Evolutionary conservation across 2,797 vertebrate species (phyloP).

Genomic region (Nannoperca obscura): DNA sequence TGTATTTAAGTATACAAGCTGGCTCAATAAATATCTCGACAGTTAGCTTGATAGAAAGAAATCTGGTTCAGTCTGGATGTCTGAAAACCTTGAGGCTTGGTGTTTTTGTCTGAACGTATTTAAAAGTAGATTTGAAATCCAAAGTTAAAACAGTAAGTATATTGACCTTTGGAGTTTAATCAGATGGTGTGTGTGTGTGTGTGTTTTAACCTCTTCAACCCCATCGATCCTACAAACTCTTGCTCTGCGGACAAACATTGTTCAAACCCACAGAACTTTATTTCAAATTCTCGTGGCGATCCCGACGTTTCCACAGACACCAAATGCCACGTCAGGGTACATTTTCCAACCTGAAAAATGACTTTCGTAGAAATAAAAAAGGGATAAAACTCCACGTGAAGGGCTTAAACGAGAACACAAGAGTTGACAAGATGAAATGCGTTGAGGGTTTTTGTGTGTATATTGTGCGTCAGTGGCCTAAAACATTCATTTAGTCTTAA

Average conservation of each 20-base stretch:
- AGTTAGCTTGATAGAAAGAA: too few species aligned
- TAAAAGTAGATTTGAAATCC: background rate
- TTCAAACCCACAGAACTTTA: constrained; percentile 47
- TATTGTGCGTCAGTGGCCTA: constrained; percentile 34
- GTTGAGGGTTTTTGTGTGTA: background rate
- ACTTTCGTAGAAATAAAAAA: background rate
- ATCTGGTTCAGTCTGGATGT: too few species aligned
- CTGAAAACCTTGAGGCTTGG: too few species aligned
- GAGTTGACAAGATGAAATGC: background rate
- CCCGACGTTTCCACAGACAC: constrained; percentile 44
- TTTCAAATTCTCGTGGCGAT: constrained; percentile 37
- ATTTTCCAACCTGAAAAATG: constrained; percentile 19
- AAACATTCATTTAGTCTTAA: constrained; percentile 55
- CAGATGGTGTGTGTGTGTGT: background rate
- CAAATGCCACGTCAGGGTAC: constrained; percentile 20
- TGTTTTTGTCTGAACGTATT: too few species aligned
- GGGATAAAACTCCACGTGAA: background rate
- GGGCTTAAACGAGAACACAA: background rate
- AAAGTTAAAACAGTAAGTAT: background rate
- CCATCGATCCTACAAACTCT: background rate
- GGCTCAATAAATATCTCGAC: too few species aligned
- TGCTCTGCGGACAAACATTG: constrained; percentile 7
- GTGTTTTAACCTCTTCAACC: background rate
- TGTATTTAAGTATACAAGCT: too few species aligned
- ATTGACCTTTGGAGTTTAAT: background rate